Evolutionary conservation across 2,888 invertebrate species (phyloP), one percentile per base, ranked within the genome.

Genomic region (Subacronicta megacephala): DNA sequence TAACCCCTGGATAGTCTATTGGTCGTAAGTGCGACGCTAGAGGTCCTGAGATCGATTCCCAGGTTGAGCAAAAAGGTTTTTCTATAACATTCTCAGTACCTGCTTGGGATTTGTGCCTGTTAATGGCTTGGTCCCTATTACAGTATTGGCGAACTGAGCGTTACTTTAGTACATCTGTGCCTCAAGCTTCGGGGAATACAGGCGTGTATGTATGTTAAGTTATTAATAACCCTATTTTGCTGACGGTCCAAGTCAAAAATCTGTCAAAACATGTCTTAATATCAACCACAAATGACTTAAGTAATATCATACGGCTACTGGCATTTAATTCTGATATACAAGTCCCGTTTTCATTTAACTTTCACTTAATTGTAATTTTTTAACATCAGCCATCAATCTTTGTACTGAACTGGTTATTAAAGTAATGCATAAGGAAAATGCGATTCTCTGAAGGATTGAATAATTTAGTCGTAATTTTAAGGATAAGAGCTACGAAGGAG

Each of bases 291-390:
- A 23, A 44, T 40, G 42, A 43, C 40, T 47, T 60, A 57, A 75
- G 42, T 51, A 70, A 67, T 65, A 59, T 60, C 75, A 74, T 59
- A 63, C 67, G 49, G 61, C 75, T 65, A 71, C 75, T 75, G 75
- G 59, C 68, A 68, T 75, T 75, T 70, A 70, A 61, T 63, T 62
- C 51, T 60, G 46, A 61, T 64, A 58, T 62, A 68, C 61, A 57
- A 55, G 72, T 71, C 50, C 64, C 61, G 43, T 62, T 71, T 59
- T 58, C 35, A 49, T 64, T 56, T 49, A 52, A 65, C 75, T 75
- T 75, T 75, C 75, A 77, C 75, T 65, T 51, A 53, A 56, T 59
- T 62, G 38, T 57, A 59, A 43, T 43, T 52, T 67, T 73, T 52
- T 42, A 52, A 59, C 60, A 51, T 44, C 61, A 60, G 26, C 26